Percentiles rank a stretch among this genome's conserved stretches.
These are phyloP conservation scores for Halictus rubicundus DNA, from an alignment of 1,140 invertebrate species.

Conservation along the genomic window DNA sequence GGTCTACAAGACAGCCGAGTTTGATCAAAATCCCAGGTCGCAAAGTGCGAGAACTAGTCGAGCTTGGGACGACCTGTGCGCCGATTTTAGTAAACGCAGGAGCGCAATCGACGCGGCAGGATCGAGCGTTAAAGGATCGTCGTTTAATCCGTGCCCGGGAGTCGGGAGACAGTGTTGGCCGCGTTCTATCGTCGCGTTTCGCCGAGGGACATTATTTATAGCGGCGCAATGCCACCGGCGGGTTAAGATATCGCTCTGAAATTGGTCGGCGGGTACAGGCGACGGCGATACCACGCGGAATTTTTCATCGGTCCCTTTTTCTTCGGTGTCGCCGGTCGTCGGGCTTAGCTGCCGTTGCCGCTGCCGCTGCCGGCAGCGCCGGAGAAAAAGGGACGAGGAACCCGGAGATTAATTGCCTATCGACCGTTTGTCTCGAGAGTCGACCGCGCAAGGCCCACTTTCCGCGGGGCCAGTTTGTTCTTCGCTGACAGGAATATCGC, in stretches of 20 bases:
- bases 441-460: slow-evolving; percentile 53
- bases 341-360: neutral
- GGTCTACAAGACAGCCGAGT: too few species aligned
- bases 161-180: neutral
- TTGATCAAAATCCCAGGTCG: too few species aligned
- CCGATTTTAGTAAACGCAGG: too few species aligned
- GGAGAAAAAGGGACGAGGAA: slow-evolving; percentile 1
- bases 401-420: slow-evolving; percentile 65
- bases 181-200: slow-evolving; percentile 30
- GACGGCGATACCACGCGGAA: slow-evolving; percentile 58
- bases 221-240: slow-evolving; percentile 61
- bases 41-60: too few species aligned
- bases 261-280: slow-evolving; percentile 63
- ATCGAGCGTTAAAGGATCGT: too few species aligned
- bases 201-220: slow-evolving; percentile 64
- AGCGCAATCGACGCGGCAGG: neutral
- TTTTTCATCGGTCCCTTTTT: slow-evolving; percentile 43
- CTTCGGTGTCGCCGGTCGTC: neutral
- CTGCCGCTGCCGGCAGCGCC: neutral
- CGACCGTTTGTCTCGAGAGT: slow-evolving; percentile 64
- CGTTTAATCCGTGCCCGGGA: neutral
- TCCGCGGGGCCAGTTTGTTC: slow-evolving; percentile 56
- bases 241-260: slow-evolving; percentile 72
- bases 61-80: too few species aligned
- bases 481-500: slow-evolving; percentile 58